Base-by-base conservation (phyloP, 2,888 invertebrate species). In the Argyra leucocephala region DNA sequence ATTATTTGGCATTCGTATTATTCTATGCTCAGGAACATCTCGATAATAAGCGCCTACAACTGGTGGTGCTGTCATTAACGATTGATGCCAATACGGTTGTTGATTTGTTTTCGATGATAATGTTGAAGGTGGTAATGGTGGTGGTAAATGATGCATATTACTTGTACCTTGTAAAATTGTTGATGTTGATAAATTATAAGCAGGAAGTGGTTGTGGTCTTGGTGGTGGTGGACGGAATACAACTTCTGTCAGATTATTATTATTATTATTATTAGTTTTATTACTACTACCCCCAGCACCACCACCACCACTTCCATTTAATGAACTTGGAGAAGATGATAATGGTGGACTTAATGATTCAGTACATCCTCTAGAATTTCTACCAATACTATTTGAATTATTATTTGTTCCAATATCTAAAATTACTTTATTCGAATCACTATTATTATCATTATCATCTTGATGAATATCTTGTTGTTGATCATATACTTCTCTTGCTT, bases 331-430 rank as follows among this genome's bases (percentile, higher is more conserved):
- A n/a, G 24, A 60, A 22, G 7, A 58, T 7, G 58, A 58, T 22
- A 22, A 58, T 58, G 31, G 24, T 24, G 23, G 24, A 15, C 48
- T 48, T 48, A 48, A 18, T 2, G 48, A 48, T 48, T 48, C 48
- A 12, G 48, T 48, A 18, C n/a, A 15, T 12, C 18, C 18, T 48
- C 48, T 48, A 48, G 48, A 48, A 48, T 48, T 58, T 10, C 22
- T 7, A 22, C 58, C 10, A 22, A 22, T 10, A 58, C 58, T 58
- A 22, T 22, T 58, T 2, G 58, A 22, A 61, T 61, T 61, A 21
- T 36, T 48, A 61, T 31, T 63, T 21, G 65, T 36, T n/a, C 83
- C 83, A 69, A 83, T 83, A 75, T 83, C 83, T 66, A 83, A 74
- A 66, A 83, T 82, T 0, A 83, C 80, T 1, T 80, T 73, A 3